Percentiles rank a stretch among this genome's conserved stretches.
Evolutionary conservation across 1,140 invertebrate species (phyloP).

Genomic region (Onthophagus taurus): DNA sequence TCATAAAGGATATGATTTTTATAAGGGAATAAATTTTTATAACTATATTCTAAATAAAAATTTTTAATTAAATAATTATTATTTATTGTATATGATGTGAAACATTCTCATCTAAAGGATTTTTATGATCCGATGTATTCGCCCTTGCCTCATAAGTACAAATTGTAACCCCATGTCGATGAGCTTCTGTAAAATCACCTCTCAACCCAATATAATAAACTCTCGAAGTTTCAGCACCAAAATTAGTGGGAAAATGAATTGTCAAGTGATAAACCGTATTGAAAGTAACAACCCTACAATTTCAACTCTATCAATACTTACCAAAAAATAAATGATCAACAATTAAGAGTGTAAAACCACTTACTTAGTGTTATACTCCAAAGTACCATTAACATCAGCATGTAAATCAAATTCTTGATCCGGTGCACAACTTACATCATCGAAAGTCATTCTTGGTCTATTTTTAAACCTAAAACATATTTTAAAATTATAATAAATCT

Average conservation of each 20-base stretch:
- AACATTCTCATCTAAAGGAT: constrained; percentile 53
- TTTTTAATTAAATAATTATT: no score
- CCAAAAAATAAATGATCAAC: not conserved
- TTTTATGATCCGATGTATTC: constrained; percentile 76
- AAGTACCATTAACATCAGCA: constrained; percentile 61
- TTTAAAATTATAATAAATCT: constrained; percentile 9
- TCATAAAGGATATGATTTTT: no score
- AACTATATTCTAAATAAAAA: no score
- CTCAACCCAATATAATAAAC: constrained; percentile 93
- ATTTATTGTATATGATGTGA: constrained; percentile 47
- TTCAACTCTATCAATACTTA: no score
- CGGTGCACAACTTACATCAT: constrained; percentile 59
- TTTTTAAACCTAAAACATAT: constrained; percentile 75
- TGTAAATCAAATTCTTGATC: constrained; percentile 90
- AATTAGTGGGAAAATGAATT: constrained; percentile 82
- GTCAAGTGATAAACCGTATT: constrained; percentile 79
- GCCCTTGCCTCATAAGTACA: constrained; percentile 81
- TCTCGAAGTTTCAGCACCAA: constrained; percentile 71
- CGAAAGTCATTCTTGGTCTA: constrained; percentile 86
- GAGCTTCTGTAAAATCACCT: constrained; percentile 79
- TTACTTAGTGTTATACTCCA: constrained; percentile 88
- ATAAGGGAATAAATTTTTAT: no score
- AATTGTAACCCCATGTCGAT: constrained; percentile 80
- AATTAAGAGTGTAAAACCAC: constrained; percentile 19
- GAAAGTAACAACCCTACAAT: constrained; percentile 78